phyloP scores from a whole-genome alignment of 2,113 vertebrate genomes.

The Campylorhamphus procurvoides region DNA sequence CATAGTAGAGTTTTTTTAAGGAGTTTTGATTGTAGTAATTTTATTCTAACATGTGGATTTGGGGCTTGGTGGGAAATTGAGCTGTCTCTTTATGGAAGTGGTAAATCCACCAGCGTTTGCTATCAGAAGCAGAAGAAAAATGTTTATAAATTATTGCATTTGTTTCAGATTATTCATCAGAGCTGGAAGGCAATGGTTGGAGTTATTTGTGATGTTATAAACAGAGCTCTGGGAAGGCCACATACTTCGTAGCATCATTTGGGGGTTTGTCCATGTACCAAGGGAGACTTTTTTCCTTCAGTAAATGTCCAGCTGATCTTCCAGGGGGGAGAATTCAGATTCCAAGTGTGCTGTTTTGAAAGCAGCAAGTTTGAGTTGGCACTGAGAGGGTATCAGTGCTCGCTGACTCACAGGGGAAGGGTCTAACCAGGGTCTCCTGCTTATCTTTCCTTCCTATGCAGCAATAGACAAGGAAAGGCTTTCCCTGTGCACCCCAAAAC shows the following conservation, averaged over 20 bases:
- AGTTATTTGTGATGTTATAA: conserved; percentile 38
- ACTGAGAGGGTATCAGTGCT: neutral
- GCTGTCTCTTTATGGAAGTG: neutral
- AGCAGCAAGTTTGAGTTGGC: neutral
- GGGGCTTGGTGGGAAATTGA: neutral
- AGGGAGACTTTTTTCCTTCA: neutral
- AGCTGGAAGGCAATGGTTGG: conserved; percentile 23
- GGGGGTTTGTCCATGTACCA: neutral
- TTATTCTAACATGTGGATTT: neutral
- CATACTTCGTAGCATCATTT: neutral
- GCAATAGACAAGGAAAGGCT: neutral
- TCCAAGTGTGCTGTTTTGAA: neutral
- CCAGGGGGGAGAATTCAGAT: neutral
- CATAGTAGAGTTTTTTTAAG: neutral
- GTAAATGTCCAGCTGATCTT: neutral
- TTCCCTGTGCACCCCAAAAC: neutral
- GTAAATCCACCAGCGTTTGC: conserved; percentile 25
- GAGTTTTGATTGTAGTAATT: neutral
- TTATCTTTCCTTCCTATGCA: neutral
- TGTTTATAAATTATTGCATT: conserved; percentile 55
- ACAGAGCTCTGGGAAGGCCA: conserved; percentile 4
- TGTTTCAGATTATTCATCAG: conserved; percentile 63
- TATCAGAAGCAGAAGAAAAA: neutral
- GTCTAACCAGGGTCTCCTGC: neutral
- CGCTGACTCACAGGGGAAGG: neutral